Evolutionary conservation across 2,888 invertebrate species (phyloP), one percentile per base, ranked within the genome.

Genomic region (Spilosoma lubricipeda): DNA sequence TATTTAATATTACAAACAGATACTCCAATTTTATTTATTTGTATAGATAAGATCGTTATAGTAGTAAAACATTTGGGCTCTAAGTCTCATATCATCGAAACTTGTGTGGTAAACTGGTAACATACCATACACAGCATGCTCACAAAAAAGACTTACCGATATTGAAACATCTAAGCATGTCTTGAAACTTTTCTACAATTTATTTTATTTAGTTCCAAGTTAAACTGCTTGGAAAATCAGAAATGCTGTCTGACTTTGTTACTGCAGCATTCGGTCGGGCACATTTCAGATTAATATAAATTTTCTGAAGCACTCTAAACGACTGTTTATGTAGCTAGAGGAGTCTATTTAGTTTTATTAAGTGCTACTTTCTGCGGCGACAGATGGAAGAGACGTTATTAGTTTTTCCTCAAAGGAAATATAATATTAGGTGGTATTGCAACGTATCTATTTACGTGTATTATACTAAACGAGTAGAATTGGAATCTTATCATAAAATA

Each of bases 301-400:
- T 82, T 80, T 68, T 71, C 75, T 72, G n/a, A 71, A 70, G 68
- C 67, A 67, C 64, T 71, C 74, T 67, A 76, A 78, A 78, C 76
- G 75, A 78, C 79, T 81, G 77, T 77, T 78, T 79, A 78, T 75
- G 39, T 67, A 82, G 77, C 76, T 71, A 72, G 73, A 81, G 76
- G 69, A 72, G 75, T 69, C 77, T 80, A 79, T 84, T 84, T 84
- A 80, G 80, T 78, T 74, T 74, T 79, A 80, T 76, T 77, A 79
- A 75, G 81, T 77, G 73, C 36, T 48, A 66, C 72, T 72, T 66
- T 39, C 67, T 45, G 71, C 42, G n/a, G 77, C 74, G 72, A 79
- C 83, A 73, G 79, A 72, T 81, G 70, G 59, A 45, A 59, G 69
- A 42, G 77, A 70, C 66, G 66, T 76, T 77, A 81, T 81, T 83